Base-by-base conservation (phyloP, 2,113 vertebrate genomes). In the Poecilia latipinna region DNA sequence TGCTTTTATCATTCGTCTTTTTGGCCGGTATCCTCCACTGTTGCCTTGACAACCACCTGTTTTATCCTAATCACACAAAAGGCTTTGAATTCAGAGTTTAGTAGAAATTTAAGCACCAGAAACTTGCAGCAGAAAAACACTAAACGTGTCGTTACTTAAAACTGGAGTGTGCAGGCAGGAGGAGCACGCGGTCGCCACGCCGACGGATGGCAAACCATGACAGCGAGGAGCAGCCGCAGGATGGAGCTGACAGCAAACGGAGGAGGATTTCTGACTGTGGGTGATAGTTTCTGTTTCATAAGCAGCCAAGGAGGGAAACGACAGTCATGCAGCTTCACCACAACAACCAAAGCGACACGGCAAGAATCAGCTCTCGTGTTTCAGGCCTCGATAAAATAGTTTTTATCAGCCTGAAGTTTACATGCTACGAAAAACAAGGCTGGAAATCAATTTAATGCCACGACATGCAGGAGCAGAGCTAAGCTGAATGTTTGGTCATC, bases 31-130 rank as follows among this genome's bases (percentile, higher is more conserved):
- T 82, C 77, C 71, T 71, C 84, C 77, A 31, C 60, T 0, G 77
- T 89, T 74, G 62, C 82, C 84, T 80, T 78, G 77, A 61, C 79
- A 44, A 73, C 72, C 8, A 66, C 31, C 69, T 74, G 66, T 71
- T 69, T 3, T 61, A 28, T 29, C 64, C 68, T 48, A 65, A 1
- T 35, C 33, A 61, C 3, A 42, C 12, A 15, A 4, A 15, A 42
- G 13, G 39, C 13, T 42, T 15, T 42, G 39, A 42, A 4, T 17
- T 13, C 11, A 24, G 17, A 48, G 7, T 44, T 32, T 13, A 19
- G 35, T 35, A 26, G 60, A 75, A 48, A 17, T 29, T 32, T 57
- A 3, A 31, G 1, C 3, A 4, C 19, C 3, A 37, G 24, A 61
- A 63, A 22, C 32, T 33, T n/a, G 77, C 75, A 29, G 72, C 10